A percentile compares a stretch with the other conserved stretches of the same genome.
Evolutionary conservation across 2,888 invertebrate genomes (phyloP).

Genomic region (Amaurobius ferox): DNA sequence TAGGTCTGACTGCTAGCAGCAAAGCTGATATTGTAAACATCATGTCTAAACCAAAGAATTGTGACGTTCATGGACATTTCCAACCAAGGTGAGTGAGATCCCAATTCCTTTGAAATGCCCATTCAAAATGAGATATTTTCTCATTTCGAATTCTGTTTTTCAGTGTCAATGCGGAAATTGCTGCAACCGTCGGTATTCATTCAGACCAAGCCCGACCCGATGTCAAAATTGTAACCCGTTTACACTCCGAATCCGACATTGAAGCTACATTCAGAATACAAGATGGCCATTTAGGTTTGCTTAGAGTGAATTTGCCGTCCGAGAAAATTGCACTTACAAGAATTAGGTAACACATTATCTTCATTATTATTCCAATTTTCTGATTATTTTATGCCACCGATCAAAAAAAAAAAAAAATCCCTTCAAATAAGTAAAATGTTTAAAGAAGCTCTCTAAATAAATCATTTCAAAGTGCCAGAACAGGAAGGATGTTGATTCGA

Average conservation of each 20-base stretch:
- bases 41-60: conserved; percentile 30
- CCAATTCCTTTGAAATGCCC: background rate
- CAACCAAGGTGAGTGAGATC: conserved; percentile 43
- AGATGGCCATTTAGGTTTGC: conserved; percentile 45
- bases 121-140: background rate
- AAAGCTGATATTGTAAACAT: conserved; percentile 40
- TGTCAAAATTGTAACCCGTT: conserved; percentile 29
- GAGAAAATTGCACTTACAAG: conserved; percentile 46
- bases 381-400: too few species aligned
- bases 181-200: conserved; percentile 47
- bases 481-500: too few species aligned
- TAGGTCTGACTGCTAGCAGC: conserved; percentile 55
- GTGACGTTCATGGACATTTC: conserved; percentile 35
- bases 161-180: conserved; percentile 51
- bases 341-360: too few species aligned
- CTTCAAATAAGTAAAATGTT: too few species aligned
- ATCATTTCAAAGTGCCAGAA: too few species aligned
- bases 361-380: too few species aligned
- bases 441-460: too few species aligned
- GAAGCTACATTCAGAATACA: conserved; percentile 35
- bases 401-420: too few species aligned
- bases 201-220: conserved; percentile 44
- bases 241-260: conserved; percentile 47
- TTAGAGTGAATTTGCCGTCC: conserved; percentile 39
- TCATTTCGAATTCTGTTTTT: background rate